A percentile compares a stretch with the other conserved stretches of the same genome.
These are phyloP conservation scores for Saccostrea cuccullata DNA, from an alignment of 1,140 invertebrate species.

Conservation along the genomic window DNA sequence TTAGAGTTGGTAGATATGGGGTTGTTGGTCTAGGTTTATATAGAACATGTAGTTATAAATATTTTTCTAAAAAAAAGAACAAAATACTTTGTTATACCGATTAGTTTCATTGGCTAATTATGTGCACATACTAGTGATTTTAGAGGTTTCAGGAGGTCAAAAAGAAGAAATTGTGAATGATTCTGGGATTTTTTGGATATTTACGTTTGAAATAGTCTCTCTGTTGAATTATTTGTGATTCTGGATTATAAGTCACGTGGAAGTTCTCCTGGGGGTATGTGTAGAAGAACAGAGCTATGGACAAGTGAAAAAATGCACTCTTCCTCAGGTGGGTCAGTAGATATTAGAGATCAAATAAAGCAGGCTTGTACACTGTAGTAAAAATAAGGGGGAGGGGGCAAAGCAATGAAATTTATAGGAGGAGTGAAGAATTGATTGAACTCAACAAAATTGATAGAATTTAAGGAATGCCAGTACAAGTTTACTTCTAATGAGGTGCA, in stretches of 20 bases:
- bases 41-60: background rate
- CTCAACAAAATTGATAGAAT: background rate
- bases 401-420: background rate
- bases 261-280: background rate
- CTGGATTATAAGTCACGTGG: background rate
- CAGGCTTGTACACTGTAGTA: background rate
- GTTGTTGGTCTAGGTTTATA: background rate
- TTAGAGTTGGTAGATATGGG: background rate
- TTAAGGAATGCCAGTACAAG: slow-evolving; percentile 18
- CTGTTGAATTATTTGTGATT: background rate
- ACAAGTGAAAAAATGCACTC: background rate
- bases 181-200: background rate
- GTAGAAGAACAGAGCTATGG: background rate
- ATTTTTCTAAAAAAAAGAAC: background rate
- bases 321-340: background rate
- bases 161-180: slow-evolving; percentile 1
- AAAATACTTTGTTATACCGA: background rate
- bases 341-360: background rate
- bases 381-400: too few relatives aligned
- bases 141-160: background rate
- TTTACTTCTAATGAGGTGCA: slow-evolving; percentile 26
- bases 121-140: background rate
- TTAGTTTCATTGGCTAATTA: background rate
- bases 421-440: slow-evolving; percentile 5
- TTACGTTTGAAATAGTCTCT: background rate